Conservation (phyloP, 2,797 vertebrate species). For the Enteromius argenteus region DNA sequence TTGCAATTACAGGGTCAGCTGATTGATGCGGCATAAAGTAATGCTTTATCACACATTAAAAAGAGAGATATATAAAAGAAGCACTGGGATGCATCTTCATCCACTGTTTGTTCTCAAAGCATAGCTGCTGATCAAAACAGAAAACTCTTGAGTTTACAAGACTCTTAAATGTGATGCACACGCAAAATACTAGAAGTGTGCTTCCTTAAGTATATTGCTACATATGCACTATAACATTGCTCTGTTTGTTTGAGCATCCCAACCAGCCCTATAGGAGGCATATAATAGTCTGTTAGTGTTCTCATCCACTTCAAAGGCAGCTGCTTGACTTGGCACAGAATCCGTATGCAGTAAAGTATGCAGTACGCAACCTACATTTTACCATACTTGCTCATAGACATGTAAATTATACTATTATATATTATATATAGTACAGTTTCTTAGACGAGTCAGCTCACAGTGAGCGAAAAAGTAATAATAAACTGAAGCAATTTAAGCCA, state of each 20-base stretch:
- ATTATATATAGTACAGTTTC: not conserved
- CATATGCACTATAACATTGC: not conserved
- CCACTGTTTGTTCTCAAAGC: not conserved
- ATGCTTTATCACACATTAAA: slow-evolving; percentile 31
- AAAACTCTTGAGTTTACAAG: not conserved
- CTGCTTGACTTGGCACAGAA: not conserved
- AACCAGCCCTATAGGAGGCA: not conserved
- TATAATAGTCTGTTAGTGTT: not conserved
- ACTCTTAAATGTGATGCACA: not conserved
- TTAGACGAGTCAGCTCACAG: not conserved
- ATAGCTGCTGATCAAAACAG: not conserved
- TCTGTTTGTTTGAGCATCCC: not conserved
- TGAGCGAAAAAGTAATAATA: not conserved
- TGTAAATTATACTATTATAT: not conserved
- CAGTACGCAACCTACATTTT: not conserved
- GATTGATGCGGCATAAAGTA: slow-evolving; percentile 18
- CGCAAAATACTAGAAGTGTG: not conserved
- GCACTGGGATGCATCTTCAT: not conserved
- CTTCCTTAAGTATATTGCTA: not conserved
- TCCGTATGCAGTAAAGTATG: not conserved
- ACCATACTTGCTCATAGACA: not conserved
- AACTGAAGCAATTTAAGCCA: not conserved
- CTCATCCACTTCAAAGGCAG: not conserved
- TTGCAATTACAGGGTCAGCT: slow-evolving; percentile 24
- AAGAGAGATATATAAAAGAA: slow-evolving; percentile 4